Evolutionary conservation across 2,888 invertebrate genomes (phyloP).

Genomic region (Stenodema calcarata): DNA sequence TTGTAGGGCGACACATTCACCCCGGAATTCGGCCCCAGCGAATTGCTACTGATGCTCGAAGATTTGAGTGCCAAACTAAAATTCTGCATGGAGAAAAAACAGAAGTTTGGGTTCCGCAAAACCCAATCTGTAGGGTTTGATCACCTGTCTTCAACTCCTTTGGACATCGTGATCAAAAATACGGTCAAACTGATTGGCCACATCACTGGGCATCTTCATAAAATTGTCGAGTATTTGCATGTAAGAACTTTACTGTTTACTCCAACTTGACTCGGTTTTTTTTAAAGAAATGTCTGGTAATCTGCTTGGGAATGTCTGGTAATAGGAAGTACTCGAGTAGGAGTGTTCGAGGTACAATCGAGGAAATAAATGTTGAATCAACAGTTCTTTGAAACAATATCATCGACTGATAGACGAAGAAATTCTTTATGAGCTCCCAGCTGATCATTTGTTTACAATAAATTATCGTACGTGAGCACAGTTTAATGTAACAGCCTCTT

Average conservation of each 20-base stretch:
- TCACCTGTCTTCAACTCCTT: constrained; percentile 54
- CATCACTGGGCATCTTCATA: constrained; percentile 63
- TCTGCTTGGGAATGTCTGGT: too few species aligned
- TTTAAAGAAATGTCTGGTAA: too few species aligned
- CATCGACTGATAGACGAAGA: too few species aligned
- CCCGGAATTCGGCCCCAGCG: constrained; percentile 60
- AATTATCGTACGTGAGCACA: too few species aligned
- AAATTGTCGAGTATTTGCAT: constrained; percentile 60
- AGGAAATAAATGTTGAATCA: too few species aligned
- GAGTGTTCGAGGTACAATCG: too few species aligned
- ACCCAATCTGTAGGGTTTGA: constrained; percentile 53
- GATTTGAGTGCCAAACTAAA: constrained; percentile 69
- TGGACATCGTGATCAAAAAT: constrained; percentile 56
- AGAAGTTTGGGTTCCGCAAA: constrained; percentile 28
- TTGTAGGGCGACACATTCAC: constrained; percentile 57
- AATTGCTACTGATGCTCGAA: constrained; percentile 64
- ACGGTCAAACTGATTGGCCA: constrained; percentile 63
- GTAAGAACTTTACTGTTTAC: constrained; percentile 52
- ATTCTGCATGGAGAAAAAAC: constrained; percentile 60
- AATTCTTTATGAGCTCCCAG: too few species aligned
- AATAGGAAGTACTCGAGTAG: too few species aligned
- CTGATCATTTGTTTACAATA: too few species aligned
- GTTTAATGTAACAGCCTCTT: too few species aligned
- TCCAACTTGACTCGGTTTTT: too few species aligned
- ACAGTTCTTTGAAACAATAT: too few species aligned